Evolutionary conservation across 2,797 vertebrate species (phyloP).

Genomic region (Hydrocynus forskahlii): DNA sequence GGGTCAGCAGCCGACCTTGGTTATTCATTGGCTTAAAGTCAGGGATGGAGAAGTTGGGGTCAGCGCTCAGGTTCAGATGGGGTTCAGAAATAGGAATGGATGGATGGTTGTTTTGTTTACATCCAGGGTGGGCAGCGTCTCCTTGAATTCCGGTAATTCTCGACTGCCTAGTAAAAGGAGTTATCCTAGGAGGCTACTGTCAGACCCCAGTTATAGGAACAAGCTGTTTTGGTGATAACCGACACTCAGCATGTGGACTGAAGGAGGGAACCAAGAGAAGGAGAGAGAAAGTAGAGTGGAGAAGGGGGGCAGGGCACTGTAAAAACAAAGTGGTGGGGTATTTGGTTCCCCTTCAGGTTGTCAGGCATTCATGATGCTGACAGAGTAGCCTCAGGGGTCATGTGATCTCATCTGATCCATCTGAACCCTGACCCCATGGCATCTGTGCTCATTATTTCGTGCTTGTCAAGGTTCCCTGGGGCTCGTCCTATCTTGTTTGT

Average conservation of each 20-base stretch:
- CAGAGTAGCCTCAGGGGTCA: conserved; percentile 68
- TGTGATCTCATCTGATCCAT: conserved; percentile 79
- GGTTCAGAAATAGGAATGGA: conserved; percentile 15
- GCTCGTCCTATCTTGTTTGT: conserved; percentile 51
- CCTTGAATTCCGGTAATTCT: conserved; percentile 79
- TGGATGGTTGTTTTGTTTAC: conserved; percentile 58
- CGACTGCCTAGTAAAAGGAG: conserved; percentile 77
- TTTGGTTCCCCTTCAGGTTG: conserved; percentile 62
- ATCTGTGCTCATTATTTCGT: conserved; percentile 86
- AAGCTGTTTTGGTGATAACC: conserved; percentile 85
- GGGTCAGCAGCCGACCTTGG: neutral
- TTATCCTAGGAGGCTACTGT: conserved; percentile 68
- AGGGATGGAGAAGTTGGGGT: neutral
- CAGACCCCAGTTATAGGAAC: conserved; percentile 84
- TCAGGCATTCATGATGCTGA: conserved; percentile 61
- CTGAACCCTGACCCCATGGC: conserved; percentile 80
- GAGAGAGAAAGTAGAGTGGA: conserved; percentile 36
- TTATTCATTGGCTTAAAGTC: neutral
- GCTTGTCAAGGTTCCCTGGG: conserved; percentile 76
- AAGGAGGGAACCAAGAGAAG: conserved; percentile 22
- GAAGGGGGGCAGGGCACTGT: conserved; percentile 56
- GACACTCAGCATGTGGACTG: conserved; percentile 72
- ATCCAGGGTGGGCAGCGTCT: conserved; percentile 57
- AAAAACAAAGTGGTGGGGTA: conserved; percentile 63
- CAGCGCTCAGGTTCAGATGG: neutral